These are phyloP conservation scores for Pangasius larnaudii DNA, from an alignment of 2,797 vertebrate genomes.

Conservation along the genomic window DNA sequence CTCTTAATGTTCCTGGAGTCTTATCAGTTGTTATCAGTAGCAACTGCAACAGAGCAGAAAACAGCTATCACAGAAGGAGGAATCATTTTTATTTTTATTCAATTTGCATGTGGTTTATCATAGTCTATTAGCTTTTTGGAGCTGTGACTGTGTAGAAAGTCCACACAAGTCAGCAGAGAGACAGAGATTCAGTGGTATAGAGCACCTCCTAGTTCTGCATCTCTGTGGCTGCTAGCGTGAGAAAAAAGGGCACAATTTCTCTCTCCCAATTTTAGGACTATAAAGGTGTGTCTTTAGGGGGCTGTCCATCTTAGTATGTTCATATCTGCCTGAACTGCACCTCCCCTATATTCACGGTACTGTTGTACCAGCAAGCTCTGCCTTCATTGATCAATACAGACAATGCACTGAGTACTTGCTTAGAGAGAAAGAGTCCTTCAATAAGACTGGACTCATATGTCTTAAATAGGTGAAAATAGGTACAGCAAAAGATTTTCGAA, in stretches of 20 bases:
- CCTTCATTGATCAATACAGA: conserved; percentile 85
- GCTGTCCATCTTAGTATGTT: neutral
- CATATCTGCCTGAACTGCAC: conserved; percentile 27
- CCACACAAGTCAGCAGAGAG: neutral
- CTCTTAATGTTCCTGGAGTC: conserved; percentile 11
- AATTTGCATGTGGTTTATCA: neutral
- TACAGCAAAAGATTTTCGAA: neutral
- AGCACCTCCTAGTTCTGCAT: neutral
- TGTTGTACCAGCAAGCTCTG: conserved; percentile 86
- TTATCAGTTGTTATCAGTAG: neutral
- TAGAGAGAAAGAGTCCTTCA: conserved; percentile 27
- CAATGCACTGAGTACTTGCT: conserved; percentile 71
- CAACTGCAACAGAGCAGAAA: conserved; percentile 14
- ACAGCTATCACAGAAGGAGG: conserved; percentile 9
- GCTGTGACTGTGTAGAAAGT: neutral
- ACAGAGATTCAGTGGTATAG: neutral
- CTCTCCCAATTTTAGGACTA: neutral
- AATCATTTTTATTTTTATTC: conserved; percentile 1
- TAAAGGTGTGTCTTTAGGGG: neutral
- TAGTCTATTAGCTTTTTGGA: neutral
- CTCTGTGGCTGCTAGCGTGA: neutral
- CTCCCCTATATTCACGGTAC: conserved; percentile 78
- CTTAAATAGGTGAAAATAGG: conserved; percentile 50
- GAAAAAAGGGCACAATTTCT: neutral
- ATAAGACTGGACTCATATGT: conserved; percentile 33